These are phyloP conservation scores for Hormiphora californensis DNA, from an alignment of 37 sponge, comb jelly and placozoan genomes.

Conservation along the genomic window DNA sequence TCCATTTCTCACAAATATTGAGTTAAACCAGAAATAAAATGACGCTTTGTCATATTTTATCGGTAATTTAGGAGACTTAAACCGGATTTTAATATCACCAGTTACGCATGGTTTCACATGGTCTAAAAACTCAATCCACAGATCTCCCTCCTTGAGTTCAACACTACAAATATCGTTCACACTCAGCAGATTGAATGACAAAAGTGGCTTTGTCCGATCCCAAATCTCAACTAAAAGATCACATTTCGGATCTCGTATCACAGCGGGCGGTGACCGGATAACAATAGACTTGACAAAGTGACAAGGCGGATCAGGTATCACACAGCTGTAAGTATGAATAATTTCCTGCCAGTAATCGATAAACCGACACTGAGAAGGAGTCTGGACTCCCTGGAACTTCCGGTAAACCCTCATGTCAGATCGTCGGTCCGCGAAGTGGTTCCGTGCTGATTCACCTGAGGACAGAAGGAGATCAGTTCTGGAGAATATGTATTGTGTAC, in stretches of 20 bases:
- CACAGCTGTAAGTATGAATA: conserved; percentile 25
- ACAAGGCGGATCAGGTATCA: conserved; percentile 28
- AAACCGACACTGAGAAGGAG: conserved; percentile 65
- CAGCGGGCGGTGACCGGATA: conserved; percentile 7
- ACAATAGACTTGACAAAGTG: conserved; percentile 9
- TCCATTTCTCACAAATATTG: conserved; percentile 58
- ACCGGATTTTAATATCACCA: conserved; percentile 15
- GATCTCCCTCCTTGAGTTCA: not conserved
- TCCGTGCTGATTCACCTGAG: conserved; percentile 55
- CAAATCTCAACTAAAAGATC: conserved; percentile 24
- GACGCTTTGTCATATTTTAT: conserved; percentile 54
- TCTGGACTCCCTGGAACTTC: conserved; percentile 71
- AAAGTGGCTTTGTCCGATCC: not conserved
- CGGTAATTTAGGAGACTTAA: conserved; percentile 9
- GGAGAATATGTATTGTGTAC: no score
- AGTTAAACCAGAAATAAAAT: conserved; percentile 68
- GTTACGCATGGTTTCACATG: conserved; percentile 40
- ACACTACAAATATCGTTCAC: not conserved
- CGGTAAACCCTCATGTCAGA: conserved; percentile 59
- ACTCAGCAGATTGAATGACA: conserved; percentile 12
- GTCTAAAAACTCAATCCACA: conserved; percentile 4
- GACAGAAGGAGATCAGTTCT: no score
- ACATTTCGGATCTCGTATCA: not conserved
- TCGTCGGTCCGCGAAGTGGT: conserved; percentile 60
- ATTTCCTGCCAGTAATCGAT: conserved; percentile 55